Evolutionary conservation across 2,113 vertebrate species (phyloP).

Genomic region (Grammomys dolichurus): DNA sequence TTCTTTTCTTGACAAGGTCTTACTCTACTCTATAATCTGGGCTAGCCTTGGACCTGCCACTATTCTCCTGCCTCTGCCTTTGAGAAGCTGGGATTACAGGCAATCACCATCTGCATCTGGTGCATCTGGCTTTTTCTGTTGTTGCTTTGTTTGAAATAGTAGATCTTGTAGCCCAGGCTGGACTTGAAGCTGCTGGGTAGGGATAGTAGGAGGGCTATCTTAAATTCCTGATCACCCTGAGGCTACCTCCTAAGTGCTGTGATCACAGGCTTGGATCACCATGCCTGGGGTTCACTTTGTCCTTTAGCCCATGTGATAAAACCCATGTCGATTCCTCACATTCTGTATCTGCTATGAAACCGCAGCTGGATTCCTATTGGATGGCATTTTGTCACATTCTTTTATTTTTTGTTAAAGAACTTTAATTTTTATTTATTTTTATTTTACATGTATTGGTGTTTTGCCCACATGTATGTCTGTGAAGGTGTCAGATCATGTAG

Average conservation of each 20-base stretch:
- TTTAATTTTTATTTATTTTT: no score
- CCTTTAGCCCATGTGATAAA: not conserved
- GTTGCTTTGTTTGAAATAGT: not conserved
- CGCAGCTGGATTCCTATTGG: not conserved
- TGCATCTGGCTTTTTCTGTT: not conserved
- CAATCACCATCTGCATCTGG: no score
- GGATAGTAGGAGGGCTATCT: not conserved
- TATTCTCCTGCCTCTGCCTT: not conserved
- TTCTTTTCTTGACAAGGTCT: not conserved
- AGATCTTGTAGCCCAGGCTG: not conserved
- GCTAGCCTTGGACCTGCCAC: not conserved
- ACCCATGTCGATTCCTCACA: accelerated
- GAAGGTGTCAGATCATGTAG: no score
- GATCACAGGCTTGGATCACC: not conserved
- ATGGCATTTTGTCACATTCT: not conserved
- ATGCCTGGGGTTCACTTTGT: not conserved
- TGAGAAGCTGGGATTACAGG: not conserved
- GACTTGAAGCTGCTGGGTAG: not conserved
- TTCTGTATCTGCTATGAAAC: not conserved
- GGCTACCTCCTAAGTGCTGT: not conserved
- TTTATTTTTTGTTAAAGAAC: no score
- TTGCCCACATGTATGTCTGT: no score
- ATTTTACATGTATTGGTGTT: no score
- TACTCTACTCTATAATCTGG: not conserved
- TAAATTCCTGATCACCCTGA: not conserved